These are phyloP conservation scores for Cricetomys ansorgei DNA, from an alignment of 2,113 vertebrate genomes.

Conservation along the genomic window DNA sequence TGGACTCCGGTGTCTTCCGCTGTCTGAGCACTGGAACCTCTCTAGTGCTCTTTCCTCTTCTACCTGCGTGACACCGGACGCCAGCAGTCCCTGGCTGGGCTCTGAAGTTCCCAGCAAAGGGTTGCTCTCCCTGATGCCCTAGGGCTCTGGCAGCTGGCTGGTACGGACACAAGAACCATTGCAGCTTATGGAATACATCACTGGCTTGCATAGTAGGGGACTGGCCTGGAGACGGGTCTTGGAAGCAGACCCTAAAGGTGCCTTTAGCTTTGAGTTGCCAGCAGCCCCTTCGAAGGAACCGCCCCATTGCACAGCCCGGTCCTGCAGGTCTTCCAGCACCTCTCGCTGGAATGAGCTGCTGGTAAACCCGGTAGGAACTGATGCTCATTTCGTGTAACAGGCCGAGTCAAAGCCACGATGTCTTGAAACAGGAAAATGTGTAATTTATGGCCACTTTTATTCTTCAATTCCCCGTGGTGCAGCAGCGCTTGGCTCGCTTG, in stretches of 20 bases:
- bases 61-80: conserved; percentile 77
- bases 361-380: conserved; percentile 96
- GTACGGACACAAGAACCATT: conserved; percentile 94
- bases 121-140: conserved; percentile 81
- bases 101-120: background rate
- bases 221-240: conserved; percentile 89
- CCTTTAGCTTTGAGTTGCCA: conserved; percentile 97
- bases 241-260: conserved; percentile 95
- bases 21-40: conserved; percentile 52
- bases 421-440: conserved; percentile 98
- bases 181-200: conserved; percentile 97
- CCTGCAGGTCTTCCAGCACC: conserved; percentile 94
- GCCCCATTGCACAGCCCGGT: conserved; percentile 95
- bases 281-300: conserved; percentile 96
- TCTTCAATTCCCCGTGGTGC: conserved; percentile 96
- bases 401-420: conserved; percentile 93
- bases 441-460: conserved; percentile 95
- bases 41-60: conserved; percentile 85
- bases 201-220: conserved; percentile 97
- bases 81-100: conserved; percentile 78
- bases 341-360: conserved; percentile 94
- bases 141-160: conserved; percentile 57
- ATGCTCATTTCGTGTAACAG: conserved; percentile 93
- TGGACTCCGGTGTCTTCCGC: accelerated
- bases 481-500: conserved; percentile 91